Conservation (phyloP, 2,888 invertebrate genomes). For the Geophilus truncorum region DNA sequence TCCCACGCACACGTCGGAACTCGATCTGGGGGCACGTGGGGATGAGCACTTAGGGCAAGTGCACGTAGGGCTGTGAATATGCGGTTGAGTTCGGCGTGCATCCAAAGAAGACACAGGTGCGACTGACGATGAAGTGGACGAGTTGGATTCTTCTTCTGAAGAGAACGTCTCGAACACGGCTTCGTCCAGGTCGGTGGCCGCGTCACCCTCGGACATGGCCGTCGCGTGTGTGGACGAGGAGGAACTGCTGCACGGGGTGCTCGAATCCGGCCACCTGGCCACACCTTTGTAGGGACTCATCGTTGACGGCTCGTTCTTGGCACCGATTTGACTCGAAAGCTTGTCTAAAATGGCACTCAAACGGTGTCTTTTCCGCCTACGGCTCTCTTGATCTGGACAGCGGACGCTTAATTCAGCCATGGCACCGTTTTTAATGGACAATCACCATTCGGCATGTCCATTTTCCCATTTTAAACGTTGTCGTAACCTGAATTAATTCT, state of each 20-base stretch:
- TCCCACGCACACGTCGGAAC: slow-evolving; percentile 30
- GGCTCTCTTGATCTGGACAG: slow-evolving; percentile 27
- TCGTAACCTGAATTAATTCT: background rate
- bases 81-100: background rate
- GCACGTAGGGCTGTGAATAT: background rate
- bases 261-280: background rate
- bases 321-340: slow-evolving; percentile 34
- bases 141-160: background rate
- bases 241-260: background rate
- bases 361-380: slow-evolving; percentile 64
- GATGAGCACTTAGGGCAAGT: background rate
- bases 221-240: background rate
- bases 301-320: background rate
- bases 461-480: background rate
- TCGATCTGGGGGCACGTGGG: slow-evolving; percentile 23
- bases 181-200: background rate
- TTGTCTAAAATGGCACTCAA: slow-evolving; percentile 73
- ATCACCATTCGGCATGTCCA: background rate
- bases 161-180: background rate
- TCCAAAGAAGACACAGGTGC: background rate
- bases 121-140: slow-evolving; percentile 2
- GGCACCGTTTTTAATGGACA: background rate
- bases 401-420: slow-evolving; percentile 1
- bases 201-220: background rate
- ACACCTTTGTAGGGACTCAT: background rate